Evolutionary conservation across 2,888 invertebrate species (phyloP), one percentile per base, ranked within the genome.

Genomic region (Drosophila yooni): DNA sequence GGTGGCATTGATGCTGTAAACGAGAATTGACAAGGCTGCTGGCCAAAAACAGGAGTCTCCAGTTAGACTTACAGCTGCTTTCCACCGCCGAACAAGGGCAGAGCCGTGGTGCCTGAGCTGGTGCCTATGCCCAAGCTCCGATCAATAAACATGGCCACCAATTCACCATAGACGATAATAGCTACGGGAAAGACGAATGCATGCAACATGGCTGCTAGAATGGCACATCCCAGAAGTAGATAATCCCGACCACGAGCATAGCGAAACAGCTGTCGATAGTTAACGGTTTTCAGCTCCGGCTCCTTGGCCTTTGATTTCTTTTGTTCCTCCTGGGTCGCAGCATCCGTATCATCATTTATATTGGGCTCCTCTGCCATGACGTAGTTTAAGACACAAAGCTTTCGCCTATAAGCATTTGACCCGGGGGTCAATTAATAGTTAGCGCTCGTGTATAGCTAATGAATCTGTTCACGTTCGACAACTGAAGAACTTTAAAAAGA

Each of bases 161-260:
- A 94, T 92, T 96, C 95, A 81, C 96, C 96, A 91, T 96, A 96
- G 13, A 95, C 93, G 78, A 96, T 95, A 34, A 95, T 95, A 40
- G 95, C 95, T 27, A 95, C 91, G 1, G 96, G 96, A 88, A 95
- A 85, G 48, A 95, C 94, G 51, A 95, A 89, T 6, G 95, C 94
- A 88, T 95, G 95, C 38, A 95, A 77, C 0, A 94, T 89, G 10
- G 95, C 94, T 71, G 95, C 92, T 25, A 96, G 57, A 48, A 95
- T 81, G 1, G 94, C 96, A 27, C 94, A 70, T 5, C 94, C 46
- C 6, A 95, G 88, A 31, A 94, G 85, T 21, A 94, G 63, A 76
- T 94, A 88, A 92, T 96, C 96, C 85, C 93, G 93, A 91, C 93
- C 90, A 75, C 93, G 94, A 51, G 95, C 95, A 91, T 94, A 96